Conservation (phyloP, 2,113 vertebrate species). For the Callorhinus ursinus region DNA sequence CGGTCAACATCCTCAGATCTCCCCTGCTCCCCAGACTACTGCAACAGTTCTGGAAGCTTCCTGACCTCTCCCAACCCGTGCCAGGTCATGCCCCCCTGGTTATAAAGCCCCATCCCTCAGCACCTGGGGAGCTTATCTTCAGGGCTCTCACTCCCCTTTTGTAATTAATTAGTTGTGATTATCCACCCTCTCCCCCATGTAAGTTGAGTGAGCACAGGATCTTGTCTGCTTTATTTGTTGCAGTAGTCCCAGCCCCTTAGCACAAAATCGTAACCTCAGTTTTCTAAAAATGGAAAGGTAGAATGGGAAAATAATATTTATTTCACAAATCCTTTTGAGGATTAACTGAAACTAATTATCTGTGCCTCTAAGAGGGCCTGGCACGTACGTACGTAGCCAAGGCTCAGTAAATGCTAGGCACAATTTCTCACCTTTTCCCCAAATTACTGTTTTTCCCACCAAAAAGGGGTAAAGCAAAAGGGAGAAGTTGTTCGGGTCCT, state of each 20-base stretch:
- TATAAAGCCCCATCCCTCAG: neutral
- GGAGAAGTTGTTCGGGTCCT: neutral
- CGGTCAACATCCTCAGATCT: neutral
- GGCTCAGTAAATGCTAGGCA: neutral
- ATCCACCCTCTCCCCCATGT: neutral
- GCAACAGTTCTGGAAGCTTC: neutral
- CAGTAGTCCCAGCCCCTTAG: neutral
- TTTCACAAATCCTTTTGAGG: neutral
- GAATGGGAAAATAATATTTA: neutral
- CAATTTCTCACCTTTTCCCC: neutral
- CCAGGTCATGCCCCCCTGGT: neutral
- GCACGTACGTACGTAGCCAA: accelerated
- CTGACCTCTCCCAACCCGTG: neutral
- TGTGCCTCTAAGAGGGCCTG: neutral
- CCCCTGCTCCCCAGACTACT: neutral
- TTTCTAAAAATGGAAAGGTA: neutral
- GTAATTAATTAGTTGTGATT: neutral
- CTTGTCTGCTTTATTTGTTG: neutral
- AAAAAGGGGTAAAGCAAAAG: neutral
- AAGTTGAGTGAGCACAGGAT: neutral
- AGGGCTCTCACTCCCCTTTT: neutral
- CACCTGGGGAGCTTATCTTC: neutral
- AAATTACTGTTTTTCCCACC: neutral
- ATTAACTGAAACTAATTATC: neutral
- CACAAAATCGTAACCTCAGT: neutral